A percentile compares a stretch with the other conserved stretches of the same genome.
Evolutionary conservation across 2,797 vertebrate genomes (phyloP).

Genomic region (Rhynchotus rufescens): DNA sequence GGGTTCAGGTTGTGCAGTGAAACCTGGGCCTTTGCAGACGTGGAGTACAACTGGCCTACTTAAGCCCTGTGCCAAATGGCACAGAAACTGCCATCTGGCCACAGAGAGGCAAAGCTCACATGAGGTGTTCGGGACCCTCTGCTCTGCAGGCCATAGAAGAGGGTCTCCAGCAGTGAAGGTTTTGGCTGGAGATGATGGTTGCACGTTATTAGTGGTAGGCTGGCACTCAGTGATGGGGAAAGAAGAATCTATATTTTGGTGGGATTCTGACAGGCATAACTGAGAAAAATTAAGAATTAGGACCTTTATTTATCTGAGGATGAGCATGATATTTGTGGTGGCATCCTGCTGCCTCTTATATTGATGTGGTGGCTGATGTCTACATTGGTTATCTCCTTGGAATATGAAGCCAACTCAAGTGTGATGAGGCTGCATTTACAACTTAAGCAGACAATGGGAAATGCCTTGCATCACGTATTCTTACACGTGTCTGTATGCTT

Average conservation of each 20-base stretch:
- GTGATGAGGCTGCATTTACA: background rate
- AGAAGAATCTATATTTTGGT: background rate
- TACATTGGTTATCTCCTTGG: background rate
- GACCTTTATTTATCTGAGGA: background rate
- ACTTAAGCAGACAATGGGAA: background rate
- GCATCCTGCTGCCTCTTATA: background rate
- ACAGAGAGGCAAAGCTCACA: background rate
- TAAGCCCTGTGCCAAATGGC: background rate
- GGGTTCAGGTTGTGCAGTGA: background rate
- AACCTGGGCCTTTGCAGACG: background rate
- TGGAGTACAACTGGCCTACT: fast-evolving
- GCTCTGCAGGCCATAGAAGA: background rate
- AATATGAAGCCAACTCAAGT: background rate
- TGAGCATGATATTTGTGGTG: background rate
- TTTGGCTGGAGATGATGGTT: background rate
- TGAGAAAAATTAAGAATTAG: background rate
- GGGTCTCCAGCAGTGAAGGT: background rate
- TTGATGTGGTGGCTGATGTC: background rate
- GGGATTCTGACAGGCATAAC: background rate
- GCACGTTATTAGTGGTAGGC: background rate
- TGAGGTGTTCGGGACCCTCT: background rate
- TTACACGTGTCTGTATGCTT: background rate
- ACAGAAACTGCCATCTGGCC: background rate
- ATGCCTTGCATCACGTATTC: background rate
- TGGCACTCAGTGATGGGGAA: background rate